A percentile compares a stretch with the other conserved stretches of the same genome.
Evolutionary conservation across 2,888 invertebrate genomes (phyloP).

Genomic region (Pyralis farinalis): DNA sequence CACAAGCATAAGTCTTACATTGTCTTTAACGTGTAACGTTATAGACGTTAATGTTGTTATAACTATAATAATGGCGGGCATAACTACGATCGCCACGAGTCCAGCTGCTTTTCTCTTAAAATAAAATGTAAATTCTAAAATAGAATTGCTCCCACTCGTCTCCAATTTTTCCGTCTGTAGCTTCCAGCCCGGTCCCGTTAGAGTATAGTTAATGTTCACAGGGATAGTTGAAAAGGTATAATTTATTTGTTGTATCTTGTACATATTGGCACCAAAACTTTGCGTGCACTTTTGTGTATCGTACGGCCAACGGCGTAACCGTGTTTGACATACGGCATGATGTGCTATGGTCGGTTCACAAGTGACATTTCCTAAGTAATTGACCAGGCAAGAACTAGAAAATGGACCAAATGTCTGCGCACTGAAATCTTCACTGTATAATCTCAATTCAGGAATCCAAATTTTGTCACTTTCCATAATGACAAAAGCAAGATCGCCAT

Average conservation of each 20-base stretch:
- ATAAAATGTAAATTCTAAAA: conserved; percentile 76
- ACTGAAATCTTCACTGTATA: conserved; percentile 83
- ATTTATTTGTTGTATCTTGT: conserved; percentile 83
- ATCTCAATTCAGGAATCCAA: conserved; percentile 88
- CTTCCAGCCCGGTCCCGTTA: conserved; percentile 82
- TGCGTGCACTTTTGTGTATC: conserved; percentile 84
- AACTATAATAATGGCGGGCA: conserved; percentile 78
- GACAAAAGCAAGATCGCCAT: conserved; percentile 81
- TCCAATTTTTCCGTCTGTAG: conserved; percentile 60
- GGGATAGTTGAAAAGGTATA: conserved; percentile 55
- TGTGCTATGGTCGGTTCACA: conserved; percentile 82
- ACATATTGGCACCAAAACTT: conserved; percentile 84
- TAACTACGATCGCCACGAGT: conserved; percentile 77
- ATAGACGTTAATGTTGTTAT: conserved; percentile 79
- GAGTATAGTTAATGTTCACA: conserved; percentile 63
- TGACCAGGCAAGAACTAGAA: conserved; percentile 75
- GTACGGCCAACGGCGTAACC: conserved; percentile 83
- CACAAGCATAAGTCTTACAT: conserved; percentile 77
- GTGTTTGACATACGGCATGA: conserved; percentile 80
- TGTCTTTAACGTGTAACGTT: conserved; percentile 78
- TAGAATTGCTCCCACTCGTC: conserved; percentile 75
- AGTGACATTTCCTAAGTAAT: conserved; percentile 76
- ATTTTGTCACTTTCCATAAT: conserved; percentile 85
- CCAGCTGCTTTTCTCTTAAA: conserved; percentile 81
- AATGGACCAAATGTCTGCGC: conserved; percentile 49